Evolutionary conservation across 2,888 invertebrate species (phyloP).

Genomic region (Diadegma fenestrale): DNA sequence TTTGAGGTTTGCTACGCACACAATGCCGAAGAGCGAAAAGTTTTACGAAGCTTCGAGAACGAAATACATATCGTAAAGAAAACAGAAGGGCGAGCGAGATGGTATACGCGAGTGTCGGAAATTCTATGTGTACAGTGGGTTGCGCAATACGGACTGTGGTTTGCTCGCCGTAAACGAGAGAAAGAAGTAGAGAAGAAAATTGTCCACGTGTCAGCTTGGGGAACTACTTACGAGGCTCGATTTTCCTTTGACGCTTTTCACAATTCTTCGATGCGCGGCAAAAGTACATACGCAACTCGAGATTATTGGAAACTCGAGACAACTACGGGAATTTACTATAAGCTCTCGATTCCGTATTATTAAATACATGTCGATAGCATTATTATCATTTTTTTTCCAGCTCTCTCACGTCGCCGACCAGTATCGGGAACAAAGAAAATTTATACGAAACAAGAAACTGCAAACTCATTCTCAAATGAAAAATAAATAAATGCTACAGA

Average conservation of each 20-base stretch:
- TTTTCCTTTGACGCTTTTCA: constrained; percentile 65
- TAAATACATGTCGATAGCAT: constrained; percentile 55
- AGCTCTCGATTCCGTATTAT: constrained; percentile 33
- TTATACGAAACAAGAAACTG: not conserved
- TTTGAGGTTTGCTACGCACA: constrained; percentile 63
- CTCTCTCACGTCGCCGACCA: not conserved
- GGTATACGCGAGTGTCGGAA: constrained; percentile 45
- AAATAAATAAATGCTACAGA: too few species aligned
- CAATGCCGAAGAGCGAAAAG: constrained; percentile 57
- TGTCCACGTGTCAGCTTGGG: constrained; percentile 73
- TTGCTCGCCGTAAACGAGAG: constrained; percentile 17
- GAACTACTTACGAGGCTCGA: constrained; percentile 63
- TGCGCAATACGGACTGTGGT: constrained; percentile 5
- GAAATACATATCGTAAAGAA: constrained; percentile 56
- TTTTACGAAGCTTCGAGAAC: constrained; percentile 50
- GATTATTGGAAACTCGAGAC: constrained; percentile 58
- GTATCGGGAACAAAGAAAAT: not conserved
- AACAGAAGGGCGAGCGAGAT: constrained; percentile 43
- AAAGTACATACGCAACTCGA: constrained; percentile 30
- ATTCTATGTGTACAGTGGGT: constrained; percentile 27
- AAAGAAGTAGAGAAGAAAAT: constrained; percentile 58
- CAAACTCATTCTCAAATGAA: too few species aligned
- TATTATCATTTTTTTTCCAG: not conserved
- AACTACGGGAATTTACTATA: constrained; percentile 28
- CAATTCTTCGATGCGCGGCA: constrained; percentile 32